These are phyloP conservation scores for Eurystomus glaucurus DNA, from an alignment of 2,797 vertebrate genomes.

Conservation along the genomic window DNA sequence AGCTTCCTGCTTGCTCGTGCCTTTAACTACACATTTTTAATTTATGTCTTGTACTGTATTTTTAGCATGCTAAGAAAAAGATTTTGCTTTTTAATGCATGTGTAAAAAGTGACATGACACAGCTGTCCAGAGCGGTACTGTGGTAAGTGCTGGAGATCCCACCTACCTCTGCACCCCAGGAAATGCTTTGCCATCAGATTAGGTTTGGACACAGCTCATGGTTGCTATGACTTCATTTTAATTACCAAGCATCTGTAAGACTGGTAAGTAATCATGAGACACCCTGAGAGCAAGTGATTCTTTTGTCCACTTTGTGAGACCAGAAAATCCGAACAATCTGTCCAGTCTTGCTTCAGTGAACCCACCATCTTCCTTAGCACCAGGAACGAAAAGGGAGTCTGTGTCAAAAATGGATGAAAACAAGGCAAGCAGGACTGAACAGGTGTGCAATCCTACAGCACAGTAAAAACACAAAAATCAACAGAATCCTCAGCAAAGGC, in stretches of 20 bases:
- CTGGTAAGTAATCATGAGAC: neutral
- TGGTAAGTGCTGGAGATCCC: neutral
- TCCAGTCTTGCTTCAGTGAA: neutral
- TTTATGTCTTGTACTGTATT: neutral
- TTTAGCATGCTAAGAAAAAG: neutral
- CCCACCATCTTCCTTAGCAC: neutral
- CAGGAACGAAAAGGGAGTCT: neutral
- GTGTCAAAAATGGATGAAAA: neutral
- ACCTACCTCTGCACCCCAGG: neutral
- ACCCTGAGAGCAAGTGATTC: neutral
- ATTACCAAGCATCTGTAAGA: neutral
- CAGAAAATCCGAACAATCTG: neutral
- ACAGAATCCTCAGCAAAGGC: neutral
- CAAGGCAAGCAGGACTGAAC: neutral
- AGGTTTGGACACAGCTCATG: neutral
- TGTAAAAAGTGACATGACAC: neutral
- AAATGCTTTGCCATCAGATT: fast-evolving
- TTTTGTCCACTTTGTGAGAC: neutral
- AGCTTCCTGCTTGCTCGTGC: fast-evolving
- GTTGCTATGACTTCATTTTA: neutral
- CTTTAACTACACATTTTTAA: neutral
- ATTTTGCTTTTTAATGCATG: neutral
- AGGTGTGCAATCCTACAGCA: neutral
- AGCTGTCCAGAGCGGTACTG: neutral
- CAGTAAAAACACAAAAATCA: too few species aligned